Evolutionary conservation across 2,888 invertebrate species (phyloP), one percentile per base, ranked within the genome.

Genomic region (Hoplodrina blanda): DNA sequence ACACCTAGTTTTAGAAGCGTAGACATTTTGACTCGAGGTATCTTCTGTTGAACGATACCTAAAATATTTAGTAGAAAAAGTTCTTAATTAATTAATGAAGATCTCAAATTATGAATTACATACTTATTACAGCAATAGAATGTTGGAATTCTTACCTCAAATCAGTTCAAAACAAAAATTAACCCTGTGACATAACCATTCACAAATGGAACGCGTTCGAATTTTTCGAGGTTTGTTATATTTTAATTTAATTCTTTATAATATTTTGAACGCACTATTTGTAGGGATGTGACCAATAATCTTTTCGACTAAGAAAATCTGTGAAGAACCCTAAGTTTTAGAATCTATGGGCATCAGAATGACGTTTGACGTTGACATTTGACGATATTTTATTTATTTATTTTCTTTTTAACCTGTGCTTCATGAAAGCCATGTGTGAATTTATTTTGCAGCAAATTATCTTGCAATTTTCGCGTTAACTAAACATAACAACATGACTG

Each of bases 151-250:
- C 91, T 93, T 88, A 94, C 94, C 93, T 87, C 87, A 89, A 91
- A 86, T 91, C 84, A 90, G 88, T 88, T 89, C 91, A 92, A 91
- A 90, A 90, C 88, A 93, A 89, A 81, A 83, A 91, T 62, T 88
- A 89, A 87, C 87, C 83, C 84, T 91, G 90, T 95, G 95, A 95
- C 94, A 94, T 95, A 95, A 95, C 91, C 90, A 88, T 85, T 82
- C 75, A 52, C 30, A 49, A 68, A 63, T 37, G 49, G 67, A 64
- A 49, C 84, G 84, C 85, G 84, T 84, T 88, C 83, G 46, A 25
- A 46, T 37, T 37, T 25, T 52, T 44, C 41, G n/a, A 41, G 11
- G 20, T 30, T 41, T 25, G 10, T 6, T 10, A 25, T 4, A 11
- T 52, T 30, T 67, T 66, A 2, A 17, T 30, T 67, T 66, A 2